Evolutionary conservation across 2,888 invertebrate genomes (phyloP), one percentile per base, ranked within the genome.

Genomic region (Ophonus ardosiacus): DNA sequence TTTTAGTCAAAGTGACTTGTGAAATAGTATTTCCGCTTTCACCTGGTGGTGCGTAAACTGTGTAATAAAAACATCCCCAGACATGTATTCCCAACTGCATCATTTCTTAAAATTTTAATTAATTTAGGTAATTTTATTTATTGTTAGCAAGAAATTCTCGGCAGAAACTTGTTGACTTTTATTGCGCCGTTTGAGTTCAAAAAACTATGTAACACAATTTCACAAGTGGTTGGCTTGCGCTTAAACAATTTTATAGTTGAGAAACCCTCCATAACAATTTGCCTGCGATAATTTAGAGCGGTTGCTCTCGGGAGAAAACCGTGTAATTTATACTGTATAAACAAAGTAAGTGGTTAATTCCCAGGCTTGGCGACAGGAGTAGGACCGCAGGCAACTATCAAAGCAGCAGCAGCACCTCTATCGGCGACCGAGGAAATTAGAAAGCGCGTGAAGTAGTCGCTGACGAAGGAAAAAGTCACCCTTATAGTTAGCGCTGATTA

Each of bases 261-360:
- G 51, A 51, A 74, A 13, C 13, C 74, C 51, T 17, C 21, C 18
- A 18, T 74, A 74, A 74, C 74, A 74, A 74, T 74, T 74, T 74
- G 74, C 74, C 74, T n/a, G 21, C 21, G 74, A 63, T 81, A 63
- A 81, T 81, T 61, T 63, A 43, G 1, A 81, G 21, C n/a, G 43
- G 63, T 81, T 38, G 21, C 4, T 38, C 81, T 18, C 7, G 31
- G 15, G 63, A 40, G 81, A 63, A 63, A 79, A 79, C 59, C 63
- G 43, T 81, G 63, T 43, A 81, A 81, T 81, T 81, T 81, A 63
- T 81, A 63, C 63, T 18, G 63, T 63, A 63, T 63, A 63, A 81
- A 81, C 63, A 81, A 43, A 43, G 61, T 63, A 61, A 81, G 63
- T 81, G 81, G 61, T 81, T 81, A 63, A 81, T 81, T 81, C 63